These are phyloP conservation scores for Cheiracanthium punctorium DNA, from an alignment of 2,888 invertebrate species.

Conservation along the genomic window DNA sequence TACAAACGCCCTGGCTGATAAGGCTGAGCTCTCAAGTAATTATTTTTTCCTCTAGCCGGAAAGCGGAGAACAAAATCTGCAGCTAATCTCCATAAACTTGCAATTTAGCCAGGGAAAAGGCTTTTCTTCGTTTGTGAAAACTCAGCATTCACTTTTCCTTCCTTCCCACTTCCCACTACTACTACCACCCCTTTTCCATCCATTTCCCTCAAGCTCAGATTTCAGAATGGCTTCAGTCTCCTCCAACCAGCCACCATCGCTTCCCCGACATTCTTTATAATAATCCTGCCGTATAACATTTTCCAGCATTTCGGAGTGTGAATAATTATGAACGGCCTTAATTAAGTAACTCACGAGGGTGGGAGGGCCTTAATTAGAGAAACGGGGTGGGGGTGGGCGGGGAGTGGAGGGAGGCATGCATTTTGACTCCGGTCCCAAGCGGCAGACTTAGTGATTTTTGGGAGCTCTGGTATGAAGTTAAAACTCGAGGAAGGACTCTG, in stretches of 20 bases:
- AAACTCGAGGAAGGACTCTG: too few relatives aligned
- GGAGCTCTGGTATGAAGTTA: too few relatives aligned
- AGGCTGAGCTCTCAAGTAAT: constrained; percentile 41
- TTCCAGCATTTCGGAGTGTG: constrained; percentile 55
- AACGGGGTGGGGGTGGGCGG: too few relatives aligned
- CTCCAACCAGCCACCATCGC: constrained; percentile 13
- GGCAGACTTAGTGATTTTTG: constrained; percentile 56
- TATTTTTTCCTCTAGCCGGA: constrained; percentile 52
- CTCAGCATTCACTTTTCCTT: constrained; percentile 11
- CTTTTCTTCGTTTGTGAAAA: constrained; percentile 66
- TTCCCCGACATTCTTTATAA: constrained; percentile 62
- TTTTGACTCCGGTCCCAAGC: constrained; percentile 16
- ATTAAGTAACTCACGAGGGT: constrained; percentile 63
- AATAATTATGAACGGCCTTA: constrained; percentile 60
- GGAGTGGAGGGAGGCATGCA: constrained; percentile 11
- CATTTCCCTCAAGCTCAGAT: constrained; percentile 40
- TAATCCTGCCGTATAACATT: constrained; percentile 63
- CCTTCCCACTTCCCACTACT: constrained; percentile 1
- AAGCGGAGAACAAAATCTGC: constrained; percentile 51
- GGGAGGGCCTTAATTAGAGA: constrained; percentile 63
- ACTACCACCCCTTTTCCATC: not conserved
- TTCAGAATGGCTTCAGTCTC: constrained; percentile 55
- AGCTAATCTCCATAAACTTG: constrained; percentile 69
- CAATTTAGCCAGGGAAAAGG: constrained; percentile 49
- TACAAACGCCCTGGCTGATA: constrained; percentile 39